Conservation (phyloP, 2,888 invertebrate genomes). For the Nudaria mundana region DNA sequence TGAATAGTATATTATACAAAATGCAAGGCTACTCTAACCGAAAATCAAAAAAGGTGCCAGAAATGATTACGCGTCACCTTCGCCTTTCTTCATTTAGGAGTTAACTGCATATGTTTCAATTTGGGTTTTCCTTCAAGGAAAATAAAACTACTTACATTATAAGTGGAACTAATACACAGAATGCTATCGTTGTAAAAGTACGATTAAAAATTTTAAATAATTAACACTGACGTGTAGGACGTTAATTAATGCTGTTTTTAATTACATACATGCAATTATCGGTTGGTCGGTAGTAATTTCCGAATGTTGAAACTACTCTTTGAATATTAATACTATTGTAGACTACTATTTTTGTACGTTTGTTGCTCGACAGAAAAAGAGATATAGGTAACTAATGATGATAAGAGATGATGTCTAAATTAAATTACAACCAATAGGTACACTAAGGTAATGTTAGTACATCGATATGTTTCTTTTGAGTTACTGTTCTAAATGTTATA, state of each 20-base stretch:
- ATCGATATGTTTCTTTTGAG: too few species aligned
- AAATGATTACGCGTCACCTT: too few species aligned
- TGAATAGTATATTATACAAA: too few species aligned
- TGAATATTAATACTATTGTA: background rate
- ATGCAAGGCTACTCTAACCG: too few species aligned
- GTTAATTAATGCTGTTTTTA: constrained; percentile 8
- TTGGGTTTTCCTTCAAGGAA: background rate
- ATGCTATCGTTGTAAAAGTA: constrained; percentile 3
- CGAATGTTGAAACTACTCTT: background rate
- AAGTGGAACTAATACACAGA: constrained; percentile 6
- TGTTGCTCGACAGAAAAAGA: too few species aligned
- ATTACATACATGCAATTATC: constrained; percentile 1
- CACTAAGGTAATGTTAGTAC: too few species aligned
- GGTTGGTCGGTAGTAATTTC: background rate
- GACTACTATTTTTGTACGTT: background rate
- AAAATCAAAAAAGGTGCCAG: too few species aligned
- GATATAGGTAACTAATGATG: too few species aligned
- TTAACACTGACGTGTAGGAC: constrained; percentile 2
- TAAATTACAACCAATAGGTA: too few species aligned
- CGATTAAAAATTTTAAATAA: constrained; percentile 4
- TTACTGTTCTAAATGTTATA: too few species aligned
- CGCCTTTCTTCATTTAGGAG: background rate
- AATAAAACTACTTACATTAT: background rate
- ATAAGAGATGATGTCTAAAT: too few species aligned
- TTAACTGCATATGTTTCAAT: too few species aligned